Percentiles rank a stretch among this genome's conserved stretches.
Conservation (phyloP, 2,888 invertebrate species). For the Molorchus minor region DNA sequence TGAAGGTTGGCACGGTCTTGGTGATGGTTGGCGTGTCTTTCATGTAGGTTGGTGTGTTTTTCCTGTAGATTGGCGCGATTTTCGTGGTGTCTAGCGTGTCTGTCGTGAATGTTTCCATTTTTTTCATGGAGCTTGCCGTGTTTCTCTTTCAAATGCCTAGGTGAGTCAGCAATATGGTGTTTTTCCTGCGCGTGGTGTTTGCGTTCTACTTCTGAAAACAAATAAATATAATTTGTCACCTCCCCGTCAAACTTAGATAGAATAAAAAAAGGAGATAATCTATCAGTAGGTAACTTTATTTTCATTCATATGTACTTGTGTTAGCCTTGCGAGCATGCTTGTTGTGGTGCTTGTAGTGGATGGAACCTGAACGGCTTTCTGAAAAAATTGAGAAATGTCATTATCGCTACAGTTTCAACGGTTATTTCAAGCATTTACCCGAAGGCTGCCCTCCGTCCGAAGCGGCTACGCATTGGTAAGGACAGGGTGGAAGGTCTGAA, state of each 20-base stretch:
- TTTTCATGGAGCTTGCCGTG: background rate
- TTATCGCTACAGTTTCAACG: too few species aligned
- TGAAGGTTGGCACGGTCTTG: background rate
- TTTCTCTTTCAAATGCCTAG: background rate
- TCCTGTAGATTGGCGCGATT: background rate
- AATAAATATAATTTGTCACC: too few species aligned
- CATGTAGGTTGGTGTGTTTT: background rate
- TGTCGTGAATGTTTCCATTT: background rate
- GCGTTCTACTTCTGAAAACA: too few species aligned
- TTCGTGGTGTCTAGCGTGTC: background rate
- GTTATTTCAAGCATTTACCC: too few species aligned
- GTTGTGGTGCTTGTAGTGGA: background rate
- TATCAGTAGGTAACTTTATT: too few species aligned
- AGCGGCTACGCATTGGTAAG: background rate
- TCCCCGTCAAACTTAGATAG: too few species aligned
- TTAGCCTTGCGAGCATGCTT: background rate
- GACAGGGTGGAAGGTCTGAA: slow-evolving; percentile 8
- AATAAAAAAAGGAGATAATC: too few species aligned
- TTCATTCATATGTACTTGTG: too few species aligned
- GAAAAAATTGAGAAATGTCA: too few species aligned
- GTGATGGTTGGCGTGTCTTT: background rate
- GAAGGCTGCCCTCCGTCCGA: background rate
- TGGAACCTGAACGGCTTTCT: background rate
- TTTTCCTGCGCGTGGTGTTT: too few species aligned
- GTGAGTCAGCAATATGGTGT: background rate